A percentile compares a stretch with the other conserved stretches of the same genome.
phyloP scores from a whole-genome alignment of 1,140 invertebrate genomes.

The Drosophila triauraria region DNA sequence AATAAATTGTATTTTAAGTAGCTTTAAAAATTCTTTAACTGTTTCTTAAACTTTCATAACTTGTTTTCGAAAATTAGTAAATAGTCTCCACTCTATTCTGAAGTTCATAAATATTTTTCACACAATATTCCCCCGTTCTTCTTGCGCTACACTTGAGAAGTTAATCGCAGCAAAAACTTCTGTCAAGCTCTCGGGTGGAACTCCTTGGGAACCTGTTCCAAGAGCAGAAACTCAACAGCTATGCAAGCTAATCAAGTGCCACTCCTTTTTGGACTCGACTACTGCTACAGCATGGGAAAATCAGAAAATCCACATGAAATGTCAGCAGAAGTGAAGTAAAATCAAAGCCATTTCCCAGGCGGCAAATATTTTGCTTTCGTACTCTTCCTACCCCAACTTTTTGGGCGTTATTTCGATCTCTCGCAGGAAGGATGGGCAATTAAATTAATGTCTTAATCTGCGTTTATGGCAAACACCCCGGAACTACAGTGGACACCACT shows the following conservation, averaged over 20 bases:
- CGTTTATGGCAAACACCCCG: constrained; percentile 80
- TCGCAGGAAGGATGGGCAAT: constrained; percentile 55
- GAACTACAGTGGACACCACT: constrained; percentile 65
- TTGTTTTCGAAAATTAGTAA: background rate
- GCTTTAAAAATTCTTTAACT: too few species aligned
- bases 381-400: constrained; percentile 17
- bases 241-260: constrained; percentile 48
- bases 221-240: constrained; percentile 13
- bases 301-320: constrained; percentile 69
- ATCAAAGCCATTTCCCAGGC: constrained; percentile 54
- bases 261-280: constrained; percentile 44
- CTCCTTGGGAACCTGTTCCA: constrained; percentile 53
- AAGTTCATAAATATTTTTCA: background rate
- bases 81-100: background rate
- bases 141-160: constrained; percentile 3
- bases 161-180: constrained; percentile 31
- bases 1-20: too few species aligned
- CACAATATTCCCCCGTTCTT: background rate
- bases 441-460: constrained; percentile 84
- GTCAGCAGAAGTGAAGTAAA: constrained; percentile 50
- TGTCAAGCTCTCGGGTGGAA: constrained; percentile 18
- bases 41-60: too few species aligned
- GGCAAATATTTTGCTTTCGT: background rate
- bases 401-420: constrained; percentile 11
- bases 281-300: constrained; percentile 64